These are phyloP conservation scores for Arrhamphus sclerolepis DNA, from an alignment of 2,797 vertebrate species.

Conservation along the genomic window DNA sequence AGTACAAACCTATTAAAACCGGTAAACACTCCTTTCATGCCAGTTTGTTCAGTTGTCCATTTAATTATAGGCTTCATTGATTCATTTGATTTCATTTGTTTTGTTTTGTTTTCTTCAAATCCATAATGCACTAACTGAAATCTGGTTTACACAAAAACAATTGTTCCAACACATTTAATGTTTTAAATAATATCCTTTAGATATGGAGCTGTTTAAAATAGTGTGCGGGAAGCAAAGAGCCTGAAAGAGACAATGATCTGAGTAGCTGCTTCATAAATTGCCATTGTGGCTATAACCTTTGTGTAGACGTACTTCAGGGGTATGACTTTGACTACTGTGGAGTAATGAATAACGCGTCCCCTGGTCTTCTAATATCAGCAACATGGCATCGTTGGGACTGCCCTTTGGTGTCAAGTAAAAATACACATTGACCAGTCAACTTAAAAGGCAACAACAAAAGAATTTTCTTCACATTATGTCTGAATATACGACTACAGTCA, in stretches of 20 bases:
- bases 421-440: conserved; percentile 1
- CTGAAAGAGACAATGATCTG: not conserved
- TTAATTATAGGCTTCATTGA: not conserved
- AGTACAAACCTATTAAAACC: too few relatives aligned
- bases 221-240: not conserved
- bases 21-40: too few relatives aligned
- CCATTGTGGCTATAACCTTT: not conserved
- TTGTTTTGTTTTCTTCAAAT: not conserved
- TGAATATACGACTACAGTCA: too few relatives aligned
- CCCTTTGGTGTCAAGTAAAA: not conserved
- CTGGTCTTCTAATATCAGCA: not conserved
- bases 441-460: conserved; percentile 1
- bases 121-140: not conserved
- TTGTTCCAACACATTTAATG: not conserved
- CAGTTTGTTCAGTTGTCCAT: too few relatives aligned
- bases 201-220: not conserved
- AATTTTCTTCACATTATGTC: not conserved
- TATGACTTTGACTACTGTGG: not conserved
- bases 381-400: not conserved
- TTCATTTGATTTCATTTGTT: too few relatives aligned
- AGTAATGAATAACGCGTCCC: not conserved
- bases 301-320: not conserved
- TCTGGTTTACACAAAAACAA: not conserved
- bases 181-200: not conserved
- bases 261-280: not conserved